Evolutionary conservation across 2,888 invertebrate species (phyloP), one percentile per base, ranked within the genome.

Genomic region (Sesia apiformis): DNA sequence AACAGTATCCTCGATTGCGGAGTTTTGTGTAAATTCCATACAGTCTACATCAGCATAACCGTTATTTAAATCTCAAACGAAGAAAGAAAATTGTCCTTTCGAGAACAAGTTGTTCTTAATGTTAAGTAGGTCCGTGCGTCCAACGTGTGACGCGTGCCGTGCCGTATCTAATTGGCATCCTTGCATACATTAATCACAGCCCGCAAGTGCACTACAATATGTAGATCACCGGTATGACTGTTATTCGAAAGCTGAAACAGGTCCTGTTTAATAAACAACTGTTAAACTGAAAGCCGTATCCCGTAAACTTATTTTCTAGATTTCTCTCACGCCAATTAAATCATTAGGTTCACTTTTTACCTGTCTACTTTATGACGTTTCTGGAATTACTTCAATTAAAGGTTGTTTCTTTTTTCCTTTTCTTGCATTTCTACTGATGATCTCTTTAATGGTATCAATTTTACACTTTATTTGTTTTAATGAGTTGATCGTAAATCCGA

Each of bases 141-240:
- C 40, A 40, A 50, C 41, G 49, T 8, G 7, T 43, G 74, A 70
- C 73, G 73, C 71, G 76, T 80, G 76, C 75, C 71, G 76, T 80
- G 76, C 76, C 68, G 81, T 76, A 81, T 84, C 74, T 80, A 77
- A 83, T 84, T 84, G 76, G 77, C 84, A 77, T 78, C 76, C 74
- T 80, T 83, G 76, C 82, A 82, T 84, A 74, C 60, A 73, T 83
- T 78, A 76, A 77, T 81, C 71, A 54, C 43, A 46, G 42, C 49
- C 58, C 63, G 70, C 68, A 72, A 71, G 65, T 8, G 46, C 8
- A 23, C n/a, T 5, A 5, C 66, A 60, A 63, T 72, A 78, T 76
- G 72, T 76, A 74, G 74, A 78, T 74, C 76, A 71, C 70, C 62
- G 72, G 23, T 69, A 57, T 56, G 61, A 68, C 52, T 42, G 65